Evolutionary conservation across 2,888 invertebrate species (phyloP), one percentile per base, ranked within the genome.

Genomic region (Asteroscopus sphinx): DNA sequence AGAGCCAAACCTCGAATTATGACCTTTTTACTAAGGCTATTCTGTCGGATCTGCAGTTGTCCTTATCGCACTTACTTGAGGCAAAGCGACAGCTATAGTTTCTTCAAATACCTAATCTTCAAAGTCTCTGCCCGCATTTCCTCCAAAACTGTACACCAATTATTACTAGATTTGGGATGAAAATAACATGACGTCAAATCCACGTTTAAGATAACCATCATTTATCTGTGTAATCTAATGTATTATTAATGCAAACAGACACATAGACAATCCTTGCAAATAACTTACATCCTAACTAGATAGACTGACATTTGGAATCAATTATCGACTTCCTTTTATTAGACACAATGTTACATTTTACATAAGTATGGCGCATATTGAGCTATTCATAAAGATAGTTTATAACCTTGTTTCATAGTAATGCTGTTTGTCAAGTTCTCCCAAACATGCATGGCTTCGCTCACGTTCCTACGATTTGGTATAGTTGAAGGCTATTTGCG

Each of bases 401-500:
- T 25, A 6, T 12, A 13, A 35, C 26, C 16, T 33, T 8, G 39
- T 40, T 35, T 26, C 7, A 9, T 15, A 17, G 36, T 30, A 13
- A 13, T 3, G 60, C 17, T 9, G 40, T 45, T 46, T 16, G 32
- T 37, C 32, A 48, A 26, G 44, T 48, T 36, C 25, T 26, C 13
- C 7, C 11, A 12, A 8, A 68, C 41, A 49, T 46, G 46, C 33
- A 46, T 5, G 64, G 70, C 55, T 69, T 66, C 65, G 7, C 48
- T n/a, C 17, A 37, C 54, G 35, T 45, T 45, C 33, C 35, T 26
- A 17, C 15, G 25, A 37, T 47, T 47, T 5, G 36, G 25, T 15
- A 17, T 16, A 36, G 32, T 37, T 25, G 40, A 48, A 53, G 41
- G 49, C 33, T 39, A 2, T 36, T n/a, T 9, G 12, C 9, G 26